Evolutionary conservation across 2,113 vertebrate genomes (phyloP).

Genomic region (Hippoglossus stenolepis): DNA sequence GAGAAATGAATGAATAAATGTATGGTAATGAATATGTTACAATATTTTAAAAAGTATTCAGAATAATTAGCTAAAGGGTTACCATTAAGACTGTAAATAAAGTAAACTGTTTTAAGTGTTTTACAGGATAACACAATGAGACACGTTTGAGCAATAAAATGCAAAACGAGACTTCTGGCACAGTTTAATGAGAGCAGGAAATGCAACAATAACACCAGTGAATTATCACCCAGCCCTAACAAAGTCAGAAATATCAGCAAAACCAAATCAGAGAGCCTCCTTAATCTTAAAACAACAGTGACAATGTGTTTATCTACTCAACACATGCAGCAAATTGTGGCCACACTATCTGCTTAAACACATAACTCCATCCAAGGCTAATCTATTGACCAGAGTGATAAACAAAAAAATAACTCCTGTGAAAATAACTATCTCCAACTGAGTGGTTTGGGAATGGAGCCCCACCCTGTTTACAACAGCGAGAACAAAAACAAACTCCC

Average conservation of each 20-base stretch:
- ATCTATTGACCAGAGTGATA: conserved; percentile 62
- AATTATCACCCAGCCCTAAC: not conserved
- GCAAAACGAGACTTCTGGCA: not conserved
- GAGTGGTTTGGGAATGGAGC: conserved; percentile 70
- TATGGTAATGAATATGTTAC: not conserved
- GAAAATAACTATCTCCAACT: conserved; percentile 68
- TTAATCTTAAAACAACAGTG: conserved; percentile 18
- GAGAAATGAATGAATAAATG: not conserved
- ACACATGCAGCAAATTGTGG: conserved; percentile 38
- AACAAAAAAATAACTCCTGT: conserved; percentile 61
- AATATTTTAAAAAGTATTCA: not conserved
- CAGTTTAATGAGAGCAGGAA: not conserved
- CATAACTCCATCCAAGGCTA: conserved; percentile 58
- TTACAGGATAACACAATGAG: not conserved
- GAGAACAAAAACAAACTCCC: conserved; percentile 80
- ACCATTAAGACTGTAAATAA: not conserved
- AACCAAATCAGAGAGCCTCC: not conserved
- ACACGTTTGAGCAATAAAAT: not conserved
- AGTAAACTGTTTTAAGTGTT: not conserved
- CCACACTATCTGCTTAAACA: conserved; percentile 48
- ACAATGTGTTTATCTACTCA: conserved; percentile 45
- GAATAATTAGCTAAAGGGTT: not conserved
- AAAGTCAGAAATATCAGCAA: conserved; percentile 21
- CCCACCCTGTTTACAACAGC: conserved; percentile 71
- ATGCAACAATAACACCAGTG: not conserved